Base-by-base conservation (phyloP, 2,113 vertebrate species). In the Cepphus grylle region DNA sequence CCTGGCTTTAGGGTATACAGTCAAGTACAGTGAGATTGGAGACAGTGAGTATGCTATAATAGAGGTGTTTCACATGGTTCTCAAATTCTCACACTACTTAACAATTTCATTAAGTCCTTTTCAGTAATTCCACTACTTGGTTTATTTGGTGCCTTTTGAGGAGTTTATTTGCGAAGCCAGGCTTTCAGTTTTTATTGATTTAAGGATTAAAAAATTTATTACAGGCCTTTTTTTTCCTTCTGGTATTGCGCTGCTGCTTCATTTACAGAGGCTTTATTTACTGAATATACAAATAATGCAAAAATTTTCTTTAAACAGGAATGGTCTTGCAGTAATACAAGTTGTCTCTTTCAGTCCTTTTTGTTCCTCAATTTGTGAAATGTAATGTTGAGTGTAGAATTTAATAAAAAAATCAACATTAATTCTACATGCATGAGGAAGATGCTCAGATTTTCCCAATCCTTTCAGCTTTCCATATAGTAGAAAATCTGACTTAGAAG, bases 71-170 rank as follows among this genome's bases (percentile, higher is more conserved):
- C 81, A 80, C 12, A 2, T 74, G 62, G 50, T 96, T 96, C 88
- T 96, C 77, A 94, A 88, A 94, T 83, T 96, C 86, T 96, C 84
- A 82, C 70, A 52, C 47, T 80, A 94, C 78, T 96, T 88, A 90
- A 95, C 69, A 94, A 96, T 94, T 83, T 67, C 69, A 81, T 94
- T 74, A 92, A 80, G 90, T 74, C 49, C 72, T 89, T 96, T 91
- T 80, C 86, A 96, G 49, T 94, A 96, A 71, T 94, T 96, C 82
- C 58, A 63, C 12, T 19, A 94, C 92, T 77, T 88, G 86, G 45
- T 59, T 97, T 93, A 90, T 96, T 97, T 97, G 86, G 87, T 96
- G 94, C 97, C 85, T 94, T 97, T 94, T 90, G 36, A 93, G 55
- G 55, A 77, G 55, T 94, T 97, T 96, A 86, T 97, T 96, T 97